Percentiles rank a stretch among this genome's conserved stretches.
Evolutionary conservation across 2,888 invertebrate species (phyloP).

Genomic region (Scotopteryx bipunctaria): DNA sequence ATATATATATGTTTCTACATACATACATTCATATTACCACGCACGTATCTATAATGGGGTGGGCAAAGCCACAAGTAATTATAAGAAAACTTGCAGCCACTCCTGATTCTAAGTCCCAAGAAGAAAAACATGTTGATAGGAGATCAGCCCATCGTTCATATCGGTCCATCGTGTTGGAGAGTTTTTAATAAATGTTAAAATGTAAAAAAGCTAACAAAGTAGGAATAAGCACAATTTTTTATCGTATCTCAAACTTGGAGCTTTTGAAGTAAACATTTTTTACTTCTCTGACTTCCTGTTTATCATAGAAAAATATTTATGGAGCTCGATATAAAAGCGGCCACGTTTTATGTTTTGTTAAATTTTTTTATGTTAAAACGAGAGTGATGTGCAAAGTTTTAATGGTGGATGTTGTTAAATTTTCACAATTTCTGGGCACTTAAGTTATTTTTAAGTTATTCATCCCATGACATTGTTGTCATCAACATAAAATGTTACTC

Average conservation of each 20-base stretch:
- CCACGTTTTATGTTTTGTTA: constrained; percentile 29
- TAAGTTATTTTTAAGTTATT: not conserved
- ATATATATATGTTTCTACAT: too few relatives aligned
- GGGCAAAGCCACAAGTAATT: too few relatives aligned
- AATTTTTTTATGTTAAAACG: constrained; percentile 27
- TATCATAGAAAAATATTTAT: constrained; percentile 40
- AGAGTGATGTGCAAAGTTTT: constrained; percentile 30
- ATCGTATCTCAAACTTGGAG: constrained; percentile 2
- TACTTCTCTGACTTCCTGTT: constrained; percentile 38
- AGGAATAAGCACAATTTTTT: not conserved
- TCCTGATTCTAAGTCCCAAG: too few relatives aligned
- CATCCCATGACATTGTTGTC: constrained; percentile 9
- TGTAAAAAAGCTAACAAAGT: too few relatives aligned
- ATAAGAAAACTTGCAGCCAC: too few relatives aligned
- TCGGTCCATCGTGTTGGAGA: too few relatives aligned
- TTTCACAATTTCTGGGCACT: not conserved
- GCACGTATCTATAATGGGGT: too few relatives aligned
- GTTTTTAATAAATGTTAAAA: too few relatives aligned
- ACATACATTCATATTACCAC: too few relatives aligned
- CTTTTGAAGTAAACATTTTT: constrained; percentile 28
- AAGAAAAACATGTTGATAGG: too few relatives aligned
- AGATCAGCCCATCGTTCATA: too few relatives aligned
- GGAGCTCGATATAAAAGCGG: constrained; percentile 33
- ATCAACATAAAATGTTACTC: not conserved
- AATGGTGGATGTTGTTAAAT: constrained; percentile 10